phyloP scores from a whole-genome alignment of 2,888 invertebrate genomes.

The Bombylius major region DNA sequence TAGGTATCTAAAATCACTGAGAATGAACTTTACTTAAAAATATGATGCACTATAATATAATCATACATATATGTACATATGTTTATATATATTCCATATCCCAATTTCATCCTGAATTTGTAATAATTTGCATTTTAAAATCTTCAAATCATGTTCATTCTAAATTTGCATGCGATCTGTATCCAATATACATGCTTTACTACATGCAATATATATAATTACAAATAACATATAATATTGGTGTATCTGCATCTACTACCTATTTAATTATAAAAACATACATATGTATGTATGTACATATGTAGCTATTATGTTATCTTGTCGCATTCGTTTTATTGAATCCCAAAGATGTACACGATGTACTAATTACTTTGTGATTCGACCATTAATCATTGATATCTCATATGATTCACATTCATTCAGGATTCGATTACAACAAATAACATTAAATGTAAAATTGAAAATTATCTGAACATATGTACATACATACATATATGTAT shows the following conservation, averaged over 20 bases:
- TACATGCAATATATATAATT: too few species aligned
- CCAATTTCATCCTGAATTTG: constrained; percentile 1
- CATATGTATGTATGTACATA: background rate
- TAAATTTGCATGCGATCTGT: too few species aligned
- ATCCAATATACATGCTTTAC: background rate
- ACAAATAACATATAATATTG: too few species aligned
- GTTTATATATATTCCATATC: background rate
- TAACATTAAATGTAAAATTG: too few species aligned
- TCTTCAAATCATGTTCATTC: constrained; percentile 1
- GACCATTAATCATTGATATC: constrained; percentile 1
- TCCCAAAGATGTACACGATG: background rate
- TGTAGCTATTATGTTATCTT: too few species aligned
- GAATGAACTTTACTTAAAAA: too few species aligned
- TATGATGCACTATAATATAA: background rate
- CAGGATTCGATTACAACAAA: background rate
- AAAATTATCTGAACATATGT: too few species aligned
- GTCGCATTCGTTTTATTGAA: background rate
- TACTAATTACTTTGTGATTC: constrained; percentile 4
- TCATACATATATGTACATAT: background rate
- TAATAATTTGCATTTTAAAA: constrained; percentile 3
- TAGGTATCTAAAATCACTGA: too few species aligned
- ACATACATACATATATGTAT: too few species aligned
- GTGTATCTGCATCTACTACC: too few species aligned
- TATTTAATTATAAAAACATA: background rate
- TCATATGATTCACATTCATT: background rate